Conservation (phyloP, 2,888 invertebrate genomes). For the Sepiola atlantica region DNA sequence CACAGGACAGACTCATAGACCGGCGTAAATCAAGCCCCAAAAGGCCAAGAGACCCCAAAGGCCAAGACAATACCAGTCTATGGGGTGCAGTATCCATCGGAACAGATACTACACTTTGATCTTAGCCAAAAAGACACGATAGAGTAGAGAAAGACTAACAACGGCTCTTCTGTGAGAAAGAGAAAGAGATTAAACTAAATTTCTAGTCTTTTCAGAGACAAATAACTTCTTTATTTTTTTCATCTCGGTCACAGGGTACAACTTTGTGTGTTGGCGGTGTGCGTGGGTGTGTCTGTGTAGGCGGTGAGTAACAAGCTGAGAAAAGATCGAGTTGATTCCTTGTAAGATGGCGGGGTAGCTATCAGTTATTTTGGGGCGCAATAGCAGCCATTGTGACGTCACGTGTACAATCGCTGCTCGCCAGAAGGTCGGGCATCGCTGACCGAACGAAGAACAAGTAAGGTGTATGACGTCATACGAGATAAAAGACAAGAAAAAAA, state of each 20-base stretch:
- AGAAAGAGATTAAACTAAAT: too few relatives aligned
- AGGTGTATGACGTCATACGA: neutral
- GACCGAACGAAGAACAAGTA: neutral
- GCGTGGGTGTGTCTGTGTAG: neutral
- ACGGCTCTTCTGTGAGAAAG: too few relatives aligned
- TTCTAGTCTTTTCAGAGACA: too few relatives aligned
- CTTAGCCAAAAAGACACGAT: too few relatives aligned
- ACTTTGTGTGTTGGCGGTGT: neutral
- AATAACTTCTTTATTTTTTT: too few relatives aligned
- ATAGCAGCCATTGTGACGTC: neutral
- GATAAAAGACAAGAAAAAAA: neutral
- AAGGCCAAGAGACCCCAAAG: too few relatives aligned
- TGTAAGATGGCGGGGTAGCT: neutral
- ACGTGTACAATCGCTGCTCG: neutral
- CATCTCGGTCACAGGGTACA: neutral
- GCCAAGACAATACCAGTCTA: too few relatives aligned
- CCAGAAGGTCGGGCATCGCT: neutral
- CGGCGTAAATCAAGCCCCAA: too few relatives aligned
- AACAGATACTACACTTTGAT: too few relatives aligned
- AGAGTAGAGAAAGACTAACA: too few relatives aligned
- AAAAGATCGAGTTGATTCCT: neutral
- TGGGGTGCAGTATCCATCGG: too few relatives aligned
- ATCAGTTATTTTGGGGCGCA: neutral
- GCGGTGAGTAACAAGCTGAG: neutral
- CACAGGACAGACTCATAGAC: too few relatives aligned